Percentiles rank a stretch among this genome's conserved stretches.
These are phyloP conservation scores for Calcarius ornatus DNA, from an alignment of 2,113 vertebrate genomes.

Conservation along the genomic window DNA sequence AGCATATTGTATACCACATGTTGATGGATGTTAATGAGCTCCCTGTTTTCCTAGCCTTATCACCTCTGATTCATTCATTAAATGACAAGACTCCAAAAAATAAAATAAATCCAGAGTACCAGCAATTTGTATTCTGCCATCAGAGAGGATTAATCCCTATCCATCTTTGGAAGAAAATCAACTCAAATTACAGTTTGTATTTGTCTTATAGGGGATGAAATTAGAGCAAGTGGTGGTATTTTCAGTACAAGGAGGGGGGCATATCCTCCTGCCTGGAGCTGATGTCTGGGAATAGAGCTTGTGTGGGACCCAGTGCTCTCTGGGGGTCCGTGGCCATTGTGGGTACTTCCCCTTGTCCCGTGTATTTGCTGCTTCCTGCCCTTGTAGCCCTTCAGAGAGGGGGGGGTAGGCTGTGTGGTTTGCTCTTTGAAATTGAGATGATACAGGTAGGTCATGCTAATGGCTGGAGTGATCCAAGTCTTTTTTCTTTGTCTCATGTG, in stretches of 20 bases:
- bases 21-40: not conserved
- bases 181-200: not conserved
- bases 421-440: not conserved
- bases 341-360: not conserved
- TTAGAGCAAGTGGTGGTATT: not conserved
- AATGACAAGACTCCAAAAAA: not conserved
- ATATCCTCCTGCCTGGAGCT: not conserved
- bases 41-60: not conserved
- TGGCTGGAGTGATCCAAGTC: not conserved
- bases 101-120: not conserved
- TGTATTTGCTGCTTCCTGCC: not conserved
- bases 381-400: not conserved
- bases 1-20: not conserved
- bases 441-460: not conserved
- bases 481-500: rapidly evolving
- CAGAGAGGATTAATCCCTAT: not conserved
- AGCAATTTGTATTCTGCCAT: not conserved
- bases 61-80: slow-evolving; percentile 9
- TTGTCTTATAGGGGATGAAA: not conserved
- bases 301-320: rapidly evolving
- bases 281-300: not conserved
- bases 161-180: not conserved
- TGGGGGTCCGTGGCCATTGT: rapidly evolving
- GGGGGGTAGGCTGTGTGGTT: rapidly evolving
- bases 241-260: not conserved